Base-by-base conservation (phyloP, 2,113 vertebrate species). In the Dicrurus megarhynchus region DNA sequence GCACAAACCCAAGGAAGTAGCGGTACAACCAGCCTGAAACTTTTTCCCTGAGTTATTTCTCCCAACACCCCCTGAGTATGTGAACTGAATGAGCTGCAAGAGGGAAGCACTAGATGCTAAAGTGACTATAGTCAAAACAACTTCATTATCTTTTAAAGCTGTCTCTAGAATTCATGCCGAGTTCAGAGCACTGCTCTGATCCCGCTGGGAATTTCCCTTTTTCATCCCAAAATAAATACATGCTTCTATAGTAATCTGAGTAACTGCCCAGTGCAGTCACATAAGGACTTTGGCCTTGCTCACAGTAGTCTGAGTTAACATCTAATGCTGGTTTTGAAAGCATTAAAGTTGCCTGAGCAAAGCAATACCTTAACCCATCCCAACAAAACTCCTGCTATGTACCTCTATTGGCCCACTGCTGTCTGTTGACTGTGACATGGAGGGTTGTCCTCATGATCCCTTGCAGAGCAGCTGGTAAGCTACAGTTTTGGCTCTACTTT, bases 141-240 rank as follows among this genome's bases (percentile, higher is more conserved):
- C 86, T 68, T 71, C 57, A 65, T 92, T 61, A 21, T 85, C 28
- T 61, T 53, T 63, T 78, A 67, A 67, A 84, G 41, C 57, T 56
- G 65, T 82, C 57, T 82, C 44, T 93, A 41, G 75, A 90, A 90
- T 86, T 93, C 47, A 24, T 22, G 44, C n/a, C 0, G 9, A 91
- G 47, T 85, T 88, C 9, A 46, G 80, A 92, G 46, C 42, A 24
- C 30, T 77, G 63, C 46, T 94, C 68, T 86, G 21, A 92, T 92
- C 75, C 46, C 33, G 33, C 59, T 92, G 71, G 76, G 73, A 75
- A 67, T 60, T 95, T 92, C 56, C 71, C 47, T 65, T 85, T 93
- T 88, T 93, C 41, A 53, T 93, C 85, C 86, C 92, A 90, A 92
- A 94, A 93, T 90, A 93, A 93, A 90, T 85, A 86, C 63, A 19